Evolutionary conservation across 1,140 invertebrate genomes (phyloP).

Genomic region (Hycleus cichorii): DNA sequence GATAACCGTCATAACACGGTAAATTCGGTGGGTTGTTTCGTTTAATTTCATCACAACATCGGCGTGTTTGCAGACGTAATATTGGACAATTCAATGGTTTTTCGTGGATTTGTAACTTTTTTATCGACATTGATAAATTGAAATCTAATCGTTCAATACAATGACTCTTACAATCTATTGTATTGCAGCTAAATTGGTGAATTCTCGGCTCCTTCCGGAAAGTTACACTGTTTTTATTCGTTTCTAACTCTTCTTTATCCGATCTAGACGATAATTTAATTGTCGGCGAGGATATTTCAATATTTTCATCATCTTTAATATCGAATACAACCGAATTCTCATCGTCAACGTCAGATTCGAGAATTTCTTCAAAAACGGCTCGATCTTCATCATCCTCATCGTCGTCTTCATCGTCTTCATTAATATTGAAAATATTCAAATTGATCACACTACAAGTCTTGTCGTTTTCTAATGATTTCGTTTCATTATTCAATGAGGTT

Average conservation of each 20-base stretch:
- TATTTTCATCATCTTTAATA: background rate
- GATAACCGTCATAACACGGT: conserved; percentile 34
- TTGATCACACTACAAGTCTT: conserved; percentile 1
- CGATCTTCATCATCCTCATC: conserved; percentile 10
- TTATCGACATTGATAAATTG: conserved; percentile 30
- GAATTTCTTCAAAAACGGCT: conserved; percentile 5
- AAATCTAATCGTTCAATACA: conserved; percentile 36
- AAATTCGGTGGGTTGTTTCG: conserved; percentile 25
- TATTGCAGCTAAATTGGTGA: too few species aligned
- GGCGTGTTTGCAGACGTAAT: conserved; percentile 31
- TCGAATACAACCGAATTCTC: background rate
- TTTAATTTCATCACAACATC: conserved; percentile 34
- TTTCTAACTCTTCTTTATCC: background rate
- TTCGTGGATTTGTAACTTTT: conserved; percentile 31
- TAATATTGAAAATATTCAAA: conserved; percentile 16
- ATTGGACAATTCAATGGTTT: conserved; percentile 30
- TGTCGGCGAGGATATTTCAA: background rate
- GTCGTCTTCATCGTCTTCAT: conserved; percentile 9
- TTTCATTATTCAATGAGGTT: background rate
- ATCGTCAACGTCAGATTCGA: conserved; percentile 4
- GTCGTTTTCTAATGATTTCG: background rate
- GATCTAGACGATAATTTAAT: background rate
- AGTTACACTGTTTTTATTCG: background rate
- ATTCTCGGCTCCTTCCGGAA: background rate
- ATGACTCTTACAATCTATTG: conserved; percentile 36